Percentiles rank a stretch among this genome's conserved stretches.
phyloP scores from a whole-genome alignment of 2,113 vertebrate genomes.

The Garra rufa region DNA sequence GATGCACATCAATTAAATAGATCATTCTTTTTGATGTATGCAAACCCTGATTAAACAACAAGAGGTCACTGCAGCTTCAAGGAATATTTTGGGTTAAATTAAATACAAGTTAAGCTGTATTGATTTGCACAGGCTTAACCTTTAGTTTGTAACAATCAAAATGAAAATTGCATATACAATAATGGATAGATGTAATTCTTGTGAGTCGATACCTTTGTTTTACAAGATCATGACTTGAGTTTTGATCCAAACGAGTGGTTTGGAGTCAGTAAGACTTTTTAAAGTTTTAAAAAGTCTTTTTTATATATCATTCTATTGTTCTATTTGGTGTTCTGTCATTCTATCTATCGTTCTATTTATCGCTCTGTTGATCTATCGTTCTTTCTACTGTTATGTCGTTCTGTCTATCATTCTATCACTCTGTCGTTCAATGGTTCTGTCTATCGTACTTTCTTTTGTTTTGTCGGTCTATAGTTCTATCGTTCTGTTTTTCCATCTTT shows the following conservation, averaged over 20 bases:
- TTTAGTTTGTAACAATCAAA: background rate
- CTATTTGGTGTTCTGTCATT: no score
- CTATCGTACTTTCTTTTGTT: no score
- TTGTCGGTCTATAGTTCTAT: no score
- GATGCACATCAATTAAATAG: background rate
- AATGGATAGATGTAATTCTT: background rate
- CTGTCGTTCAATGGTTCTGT: no score
- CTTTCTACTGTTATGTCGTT: no score
- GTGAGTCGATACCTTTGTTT: background rate
- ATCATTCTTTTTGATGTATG: background rate
- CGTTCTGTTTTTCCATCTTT: no score
- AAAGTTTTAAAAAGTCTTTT: background rate
- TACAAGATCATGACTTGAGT: background rate
- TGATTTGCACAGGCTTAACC: background rate
- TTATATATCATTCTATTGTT: no score
- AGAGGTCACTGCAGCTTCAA: background rate
- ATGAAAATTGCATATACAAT: background rate
- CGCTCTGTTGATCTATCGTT: no score
- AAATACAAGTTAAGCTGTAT: background rate
- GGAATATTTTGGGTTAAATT: background rate
- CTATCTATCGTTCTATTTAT: no score
- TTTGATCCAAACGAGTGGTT: background rate
- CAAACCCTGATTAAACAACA: background rate
- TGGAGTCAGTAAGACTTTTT: background rate
- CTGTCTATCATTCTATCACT: no score